phyloP scores from a whole-genome alignment of 2,113 vertebrate genomes.

The Perca schrenkii region DNA sequence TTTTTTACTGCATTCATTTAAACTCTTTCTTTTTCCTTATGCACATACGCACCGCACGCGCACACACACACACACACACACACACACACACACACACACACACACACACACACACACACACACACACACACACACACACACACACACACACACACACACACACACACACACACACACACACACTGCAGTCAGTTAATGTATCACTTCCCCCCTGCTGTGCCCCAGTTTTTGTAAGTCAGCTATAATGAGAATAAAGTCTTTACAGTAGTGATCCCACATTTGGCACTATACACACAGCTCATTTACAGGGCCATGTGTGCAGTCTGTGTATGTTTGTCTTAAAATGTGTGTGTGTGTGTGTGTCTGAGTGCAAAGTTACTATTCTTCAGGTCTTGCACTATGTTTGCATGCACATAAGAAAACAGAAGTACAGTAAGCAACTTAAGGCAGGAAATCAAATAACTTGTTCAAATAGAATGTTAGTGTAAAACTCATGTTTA shows the following conservation, averaged over 20 bases:
- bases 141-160: constrained; percentile 29
- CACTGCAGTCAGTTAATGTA: constrained; percentile 67
- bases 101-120: not conserved
- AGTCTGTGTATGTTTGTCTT: not conserved
- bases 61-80: constrained; percentile 1
- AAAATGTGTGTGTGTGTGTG: constrained; percentile 2
- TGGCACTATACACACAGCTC: constrained; percentile 59
- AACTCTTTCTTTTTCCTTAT: constrained; percentile 27
- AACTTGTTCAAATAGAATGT: not conserved
- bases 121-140: constrained; percentile 21
- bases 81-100: not conserved
- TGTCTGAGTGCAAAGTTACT: not conserved
- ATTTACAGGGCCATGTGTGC: constrained; percentile 41
- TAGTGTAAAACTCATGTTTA: not conserved
- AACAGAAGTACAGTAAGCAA: not conserved
- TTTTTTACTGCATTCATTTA: constrained; percentile 49
- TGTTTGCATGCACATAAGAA: constrained; percentile 6
- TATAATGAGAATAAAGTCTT: constrained; percentile 66
- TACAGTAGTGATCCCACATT: constrained; percentile 54
- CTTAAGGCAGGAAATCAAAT: not conserved
- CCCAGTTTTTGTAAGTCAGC: constrained; percentile 70
- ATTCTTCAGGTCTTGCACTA: constrained; percentile 4
- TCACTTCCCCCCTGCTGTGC: constrained; percentile 74
- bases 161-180: no score
- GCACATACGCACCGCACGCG: not conserved